phyloP scores from a whole-genome alignment of 2,797 vertebrate species.

The Enteromius thamalakanensis region DNA sequence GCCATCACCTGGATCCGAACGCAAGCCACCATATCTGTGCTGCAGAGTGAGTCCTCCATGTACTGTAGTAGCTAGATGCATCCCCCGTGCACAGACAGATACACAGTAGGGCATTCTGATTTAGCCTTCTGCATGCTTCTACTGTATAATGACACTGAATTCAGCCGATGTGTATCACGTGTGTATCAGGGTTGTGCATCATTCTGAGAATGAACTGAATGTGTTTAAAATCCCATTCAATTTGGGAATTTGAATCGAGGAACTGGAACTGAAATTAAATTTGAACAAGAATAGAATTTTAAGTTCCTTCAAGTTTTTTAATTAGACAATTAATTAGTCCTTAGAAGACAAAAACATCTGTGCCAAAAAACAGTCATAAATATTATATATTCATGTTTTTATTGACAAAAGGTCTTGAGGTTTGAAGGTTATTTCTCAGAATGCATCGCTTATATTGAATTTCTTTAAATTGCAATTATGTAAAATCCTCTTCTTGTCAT shows the following conservation, averaged over 20 bases:
- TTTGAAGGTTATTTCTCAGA: not conserved
- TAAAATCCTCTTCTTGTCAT: not conserved
- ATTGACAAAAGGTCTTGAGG: not conserved
- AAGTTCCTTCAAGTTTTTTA: too few relatives aligned
- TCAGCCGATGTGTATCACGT: not conserved
- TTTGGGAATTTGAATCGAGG: not conserved
- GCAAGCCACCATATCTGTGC: constrained; percentile 98
- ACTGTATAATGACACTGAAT: not conserved
- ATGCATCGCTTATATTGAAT: not conserved
- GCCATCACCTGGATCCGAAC: constrained; percentile 98
- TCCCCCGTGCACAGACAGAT: not conserved
- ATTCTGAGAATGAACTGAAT: not conserved
- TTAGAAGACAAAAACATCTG: too few relatives aligned
- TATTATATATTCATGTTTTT: too few relatives aligned
- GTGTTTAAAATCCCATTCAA: not conserved
- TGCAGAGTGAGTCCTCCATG: constrained; percentile 98
- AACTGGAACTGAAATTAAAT: not conserved
- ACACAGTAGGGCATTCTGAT: not conserved
- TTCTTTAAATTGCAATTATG: not conserved
- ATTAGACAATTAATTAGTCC: not conserved
- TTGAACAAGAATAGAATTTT: not conserved
- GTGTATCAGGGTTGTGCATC: not conserved
- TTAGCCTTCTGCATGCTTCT: not conserved
- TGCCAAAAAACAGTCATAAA: too few relatives aligned
- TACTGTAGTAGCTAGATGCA: constrained; percentile 84